Conservation (phyloP, 1,140 invertebrate species). For the Apis laboriosa region DNA sequence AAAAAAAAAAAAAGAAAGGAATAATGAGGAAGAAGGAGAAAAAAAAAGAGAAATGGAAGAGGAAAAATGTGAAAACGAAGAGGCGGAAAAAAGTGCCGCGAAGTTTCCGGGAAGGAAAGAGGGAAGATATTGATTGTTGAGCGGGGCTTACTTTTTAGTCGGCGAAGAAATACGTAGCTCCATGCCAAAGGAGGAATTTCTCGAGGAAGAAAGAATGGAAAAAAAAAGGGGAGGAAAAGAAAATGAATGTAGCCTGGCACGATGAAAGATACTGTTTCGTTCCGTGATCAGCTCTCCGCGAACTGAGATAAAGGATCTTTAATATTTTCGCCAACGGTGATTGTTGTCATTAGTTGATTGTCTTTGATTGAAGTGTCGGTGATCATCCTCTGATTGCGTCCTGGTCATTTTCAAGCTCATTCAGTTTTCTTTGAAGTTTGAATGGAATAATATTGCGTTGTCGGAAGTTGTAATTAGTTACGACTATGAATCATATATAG, state of each 20-base stretch:
- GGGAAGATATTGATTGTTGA: slow-evolving; percentile 31
- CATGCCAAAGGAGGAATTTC: slow-evolving; percentile 40
- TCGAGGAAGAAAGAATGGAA: background rate
- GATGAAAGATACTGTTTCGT: slow-evolving; percentile 23
- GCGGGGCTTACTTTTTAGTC: slow-evolving; percentile 23
- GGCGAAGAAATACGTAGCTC: slow-evolving; percentile 32
- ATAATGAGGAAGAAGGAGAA: too few species aligned
- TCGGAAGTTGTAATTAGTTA: background rate
- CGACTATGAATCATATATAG: too few species aligned
- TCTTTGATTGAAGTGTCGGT: slow-evolving; percentile 9
- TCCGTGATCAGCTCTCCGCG: background rate
- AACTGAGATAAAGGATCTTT: slow-evolving; percentile 3
- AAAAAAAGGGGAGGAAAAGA: background rate
- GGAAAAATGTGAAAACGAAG: background rate
- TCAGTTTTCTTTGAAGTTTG: background rate
- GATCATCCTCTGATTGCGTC: background rate
- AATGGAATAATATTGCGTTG: background rate
- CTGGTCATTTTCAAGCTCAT: background rate
- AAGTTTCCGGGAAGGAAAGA: slow-evolving; percentile 7
- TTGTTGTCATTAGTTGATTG: slow-evolving; percentile 40
- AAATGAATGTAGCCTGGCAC: slow-evolving; percentile 33
- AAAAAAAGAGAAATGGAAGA: background rate
- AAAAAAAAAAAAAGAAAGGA: background rate
- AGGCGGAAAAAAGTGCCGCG: background rate
- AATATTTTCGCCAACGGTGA: slow-evolving; percentile 13